Evolutionary conservation across 2,113 vertebrate genomes (phyloP), one percentile per base, ranked within the genome.

Genomic region (Epinephelus fuscoguttatus): DNA sequence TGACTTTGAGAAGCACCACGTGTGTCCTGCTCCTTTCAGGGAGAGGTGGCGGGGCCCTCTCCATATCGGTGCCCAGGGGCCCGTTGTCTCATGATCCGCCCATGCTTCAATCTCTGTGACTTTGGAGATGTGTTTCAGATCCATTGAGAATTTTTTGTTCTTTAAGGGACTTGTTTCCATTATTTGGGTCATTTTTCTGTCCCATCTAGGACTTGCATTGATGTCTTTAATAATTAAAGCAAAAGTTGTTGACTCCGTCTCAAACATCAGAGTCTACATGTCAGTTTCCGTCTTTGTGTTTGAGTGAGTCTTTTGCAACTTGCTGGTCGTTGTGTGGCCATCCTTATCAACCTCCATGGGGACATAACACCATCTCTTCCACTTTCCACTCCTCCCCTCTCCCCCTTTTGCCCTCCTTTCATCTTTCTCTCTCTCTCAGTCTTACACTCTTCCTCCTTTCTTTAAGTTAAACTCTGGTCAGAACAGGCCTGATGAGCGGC

Each of bases 311-410:
- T 21, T 14, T 55, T 8, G 13, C 67, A 57, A n/a, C 56, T n/a
- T 1, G 37, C 52, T 59, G 30, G 7, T 67, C 2, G 11, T 18
- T 60, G 45, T 74, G n/a, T 49, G 52, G 49, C 7, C 37, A 0
- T 68, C 18, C 21, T 30, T 18, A 49, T 70, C 56, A 21, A 5
- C 50, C 33, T 70, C 49, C 33, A 42, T 59, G 55, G 40, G 70
- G 37, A 84, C 86, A 84, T 66, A 75, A 84, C 76, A 13, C 15
- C 59, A 49, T 33, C 25, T 49, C 70, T 12, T 25, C 9, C 18
- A 3, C 40, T 61, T 10, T 60, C 4, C 15, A 18, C 21, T 27
- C 17, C 13, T 14, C 7, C 30, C 23, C 23, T 50, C 55, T 60
- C 40, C 57, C 33, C 33, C 1, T 37, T 37, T 37, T 37, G 33